Evolutionary conservation across 2,797 vertebrate species (phyloP).

Genomic region (Podargus strigoides): DNA sequence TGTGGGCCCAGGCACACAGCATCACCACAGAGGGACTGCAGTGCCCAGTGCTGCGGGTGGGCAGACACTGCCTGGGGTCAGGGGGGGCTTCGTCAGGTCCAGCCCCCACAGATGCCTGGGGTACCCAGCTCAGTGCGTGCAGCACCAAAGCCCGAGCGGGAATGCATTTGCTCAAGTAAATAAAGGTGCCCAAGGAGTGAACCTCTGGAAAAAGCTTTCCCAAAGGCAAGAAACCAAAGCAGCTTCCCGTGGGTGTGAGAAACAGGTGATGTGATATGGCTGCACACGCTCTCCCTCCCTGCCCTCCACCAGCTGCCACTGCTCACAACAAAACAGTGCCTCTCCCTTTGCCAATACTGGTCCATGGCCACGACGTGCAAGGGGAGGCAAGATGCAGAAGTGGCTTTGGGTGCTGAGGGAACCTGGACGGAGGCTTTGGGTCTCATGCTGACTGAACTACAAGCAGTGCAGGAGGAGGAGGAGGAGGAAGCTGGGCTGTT

Average conservation of each 20-base stretch:
- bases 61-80: not conserved
- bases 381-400: not conserved
- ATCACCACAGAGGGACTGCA: not conserved
- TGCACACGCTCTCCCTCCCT: not conserved
- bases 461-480: not conserved
- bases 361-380: not conserved
- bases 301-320: not conserved
- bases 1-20: accelerated
- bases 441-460: not conserved
- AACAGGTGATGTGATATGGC: not conserved
- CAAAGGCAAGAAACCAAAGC: not conserved
- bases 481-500: not conserved
- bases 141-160: not conserved
- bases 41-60: not conserved
- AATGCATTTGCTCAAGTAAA: not conserved
- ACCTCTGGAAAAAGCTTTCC: not conserved
- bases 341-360: not conserved
- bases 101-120: too few relatives aligned
- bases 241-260: not conserved
- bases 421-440: not conserved
- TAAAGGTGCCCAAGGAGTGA: not conserved
- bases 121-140: not conserved
- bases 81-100: not conserved
- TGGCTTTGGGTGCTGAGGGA: not conserved
- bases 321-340: not conserved